phyloP scores from a whole-genome alignment of 1,140 invertebrate genomes.

The Heliconius himera region DNA sequence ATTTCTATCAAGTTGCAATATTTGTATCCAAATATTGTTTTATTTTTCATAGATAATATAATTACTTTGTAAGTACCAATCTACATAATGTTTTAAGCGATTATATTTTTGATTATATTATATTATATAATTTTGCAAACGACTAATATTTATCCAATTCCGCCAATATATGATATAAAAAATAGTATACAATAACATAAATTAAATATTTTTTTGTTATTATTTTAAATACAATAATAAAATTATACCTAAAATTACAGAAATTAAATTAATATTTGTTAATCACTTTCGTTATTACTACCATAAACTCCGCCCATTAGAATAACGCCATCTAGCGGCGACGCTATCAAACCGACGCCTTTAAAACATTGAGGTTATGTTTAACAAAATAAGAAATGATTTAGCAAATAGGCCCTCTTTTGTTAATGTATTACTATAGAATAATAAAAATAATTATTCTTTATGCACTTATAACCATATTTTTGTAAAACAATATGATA shows the following conservation, averaged over 20 bases:
- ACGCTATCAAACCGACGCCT: slow-evolving; percentile 29
- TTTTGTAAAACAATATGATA: slow-evolving; percentile 15
- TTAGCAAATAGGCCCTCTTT: slow-evolving; percentile 13
- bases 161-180: no score
- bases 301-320: slow-evolving; percentile 50
- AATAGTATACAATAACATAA: not conserved
- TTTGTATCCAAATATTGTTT: no score
- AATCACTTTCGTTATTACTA: not conserved
- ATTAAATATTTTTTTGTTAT: no score
- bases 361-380: slow-evolving; percentile 60
- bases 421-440: not conserved
- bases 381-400: slow-evolving; percentile 16
- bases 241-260: not conserved
- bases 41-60: no score
- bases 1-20: no score
- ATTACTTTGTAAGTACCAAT: no score
- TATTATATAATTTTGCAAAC: no score
- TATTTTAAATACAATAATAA: not conserved
- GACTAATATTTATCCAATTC: no score
- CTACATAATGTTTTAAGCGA: no score
- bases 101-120: no score
- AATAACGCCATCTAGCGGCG: slow-evolving; percentile 60
- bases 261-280: not conserved
- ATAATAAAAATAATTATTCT: slow-evolving; percentile 7
- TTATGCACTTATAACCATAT: not conserved